These are phyloP conservation scores for Notospermus geniculatus DNA, from an alignment of 1,140 invertebrate species.

Conservation along the genomic window DNA sequence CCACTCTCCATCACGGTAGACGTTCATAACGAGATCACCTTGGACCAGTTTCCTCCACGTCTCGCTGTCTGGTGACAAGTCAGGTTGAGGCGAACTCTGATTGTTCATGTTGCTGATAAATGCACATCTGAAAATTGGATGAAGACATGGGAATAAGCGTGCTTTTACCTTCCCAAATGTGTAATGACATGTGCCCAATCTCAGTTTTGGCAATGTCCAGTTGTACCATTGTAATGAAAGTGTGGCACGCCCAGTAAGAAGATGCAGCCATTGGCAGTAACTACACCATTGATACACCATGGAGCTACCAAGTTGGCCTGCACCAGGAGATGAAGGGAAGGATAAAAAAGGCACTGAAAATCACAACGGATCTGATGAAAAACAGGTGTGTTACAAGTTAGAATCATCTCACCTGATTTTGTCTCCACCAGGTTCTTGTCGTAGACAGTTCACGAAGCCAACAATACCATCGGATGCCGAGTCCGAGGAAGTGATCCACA, in stretches of 20 bases:
- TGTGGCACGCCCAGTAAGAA: too few species aligned
- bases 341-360: too few species aligned
- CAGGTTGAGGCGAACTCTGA: neutral
- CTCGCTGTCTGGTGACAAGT: neutral
- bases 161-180: too few species aligned
- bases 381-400: too few species aligned
- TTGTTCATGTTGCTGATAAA: conserved; percentile 1
- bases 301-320: too few species aligned
- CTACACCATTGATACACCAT: too few species aligned
- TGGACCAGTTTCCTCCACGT: conserved; percentile 66
- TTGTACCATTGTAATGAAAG: too few species aligned
- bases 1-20: conserved; percentile 75
- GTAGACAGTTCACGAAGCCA: conserved; percentile 85
- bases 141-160: neutral
- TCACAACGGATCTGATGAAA: too few species aligned
- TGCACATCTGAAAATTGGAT: conserved; percentile 2
- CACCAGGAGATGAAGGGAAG: too few species aligned
- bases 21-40: conserved; percentile 81
- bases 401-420: conserved; percentile 65
- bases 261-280: too few species aligned
- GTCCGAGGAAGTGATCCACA: conserved; percentile 47
- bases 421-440: conserved; percentile 76
- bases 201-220: too few species aligned
- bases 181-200: too few species aligned
- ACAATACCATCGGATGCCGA: conserved; percentile 68